These are phyloP conservation scores for Agrotis puta DNA, from an alignment of 2,888 invertebrate genomes.

Conservation along the genomic window DNA sequence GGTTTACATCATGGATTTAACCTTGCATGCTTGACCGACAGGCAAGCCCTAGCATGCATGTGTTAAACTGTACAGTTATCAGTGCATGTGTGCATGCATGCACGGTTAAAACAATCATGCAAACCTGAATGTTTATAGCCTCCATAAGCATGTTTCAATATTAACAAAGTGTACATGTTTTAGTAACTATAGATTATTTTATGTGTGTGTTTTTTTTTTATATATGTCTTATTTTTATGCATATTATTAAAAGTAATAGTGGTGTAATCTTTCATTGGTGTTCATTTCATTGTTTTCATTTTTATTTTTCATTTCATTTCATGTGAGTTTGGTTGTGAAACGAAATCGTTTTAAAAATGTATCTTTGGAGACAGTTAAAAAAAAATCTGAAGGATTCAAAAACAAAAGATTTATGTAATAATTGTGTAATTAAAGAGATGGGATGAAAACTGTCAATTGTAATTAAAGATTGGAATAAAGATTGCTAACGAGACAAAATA, in stretches of 20 bases:
- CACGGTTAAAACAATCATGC: too few relatives aligned
- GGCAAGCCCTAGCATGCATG: too few relatives aligned
- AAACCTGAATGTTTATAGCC: too few relatives aligned
- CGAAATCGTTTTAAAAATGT: neutral
- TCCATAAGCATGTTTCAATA: constrained; percentile 10
- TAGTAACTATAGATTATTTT: neutral
- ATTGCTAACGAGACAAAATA: too few relatives aligned
- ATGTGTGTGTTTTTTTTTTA: neutral
- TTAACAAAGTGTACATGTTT: neutral
- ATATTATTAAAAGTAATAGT: constrained; percentile 30
- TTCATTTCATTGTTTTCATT: constrained; percentile 39
- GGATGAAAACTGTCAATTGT: too few relatives aligned
- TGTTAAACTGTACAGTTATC: too few relatives aligned
- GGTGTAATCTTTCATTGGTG: constrained; percentile 41
- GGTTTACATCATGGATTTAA: too few relatives aligned
- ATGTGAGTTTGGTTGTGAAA: constrained; percentile 47
- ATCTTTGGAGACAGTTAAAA: neutral
- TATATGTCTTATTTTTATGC: neutral
- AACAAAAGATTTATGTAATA: too few relatives aligned
- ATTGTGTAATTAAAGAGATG: too few relatives aligned
- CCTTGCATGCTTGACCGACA: too few relatives aligned
- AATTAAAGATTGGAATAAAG: too few relatives aligned
- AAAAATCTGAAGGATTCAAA: neutral
- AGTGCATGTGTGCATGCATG: too few relatives aligned
- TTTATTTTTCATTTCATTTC: constrained; percentile 26